Conservation (phyloP, 1,140 invertebrate species). For the Pseudomyrmex cubaensis region DNA sequence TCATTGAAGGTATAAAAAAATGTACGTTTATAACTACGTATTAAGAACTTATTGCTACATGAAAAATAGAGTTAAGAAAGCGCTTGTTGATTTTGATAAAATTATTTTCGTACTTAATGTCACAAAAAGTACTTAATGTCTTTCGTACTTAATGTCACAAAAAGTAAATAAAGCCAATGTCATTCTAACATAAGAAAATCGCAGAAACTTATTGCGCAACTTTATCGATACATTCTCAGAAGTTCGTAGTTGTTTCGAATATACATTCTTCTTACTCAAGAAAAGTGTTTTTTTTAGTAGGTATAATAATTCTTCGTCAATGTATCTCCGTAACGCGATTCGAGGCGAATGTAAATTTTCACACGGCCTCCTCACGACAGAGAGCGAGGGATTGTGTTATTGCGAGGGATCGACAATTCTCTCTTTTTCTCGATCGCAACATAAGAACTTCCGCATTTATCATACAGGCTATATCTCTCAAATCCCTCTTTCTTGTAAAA, state of each 20-base stretch:
- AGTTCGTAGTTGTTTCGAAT: background rate
- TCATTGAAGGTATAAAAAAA: too few species aligned
- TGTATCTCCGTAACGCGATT: background rate
- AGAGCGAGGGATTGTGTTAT: constrained; percentile 24
- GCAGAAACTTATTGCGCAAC: too few species aligned
- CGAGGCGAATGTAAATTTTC: constrained; percentile 17
- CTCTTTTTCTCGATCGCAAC: background rate
- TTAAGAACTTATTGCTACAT: too few species aligned
- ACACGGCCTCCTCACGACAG: background rate
- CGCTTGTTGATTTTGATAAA: too few species aligned
- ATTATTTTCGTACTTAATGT: too few species aligned
- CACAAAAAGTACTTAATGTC: too few species aligned
- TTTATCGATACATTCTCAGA: too few species aligned
- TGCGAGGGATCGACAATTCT: background rate
- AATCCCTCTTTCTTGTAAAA: background rate
- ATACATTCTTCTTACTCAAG: background rate
- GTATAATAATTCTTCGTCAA: background rate
- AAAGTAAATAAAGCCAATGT: too few species aligned
- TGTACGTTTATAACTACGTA: too few species aligned
- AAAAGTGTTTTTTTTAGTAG: background rate
- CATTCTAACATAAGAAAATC: too few species aligned
- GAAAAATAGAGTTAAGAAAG: too few species aligned
- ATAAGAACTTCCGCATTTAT: background rate
- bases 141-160: too few species aligned
- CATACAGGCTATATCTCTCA: background rate